A percentile compares a stretch with the other conserved stretches of the same genome.
Conservation (phyloP, 2,888 invertebrate genomes). For the Drosophila nigricruria region DNA sequence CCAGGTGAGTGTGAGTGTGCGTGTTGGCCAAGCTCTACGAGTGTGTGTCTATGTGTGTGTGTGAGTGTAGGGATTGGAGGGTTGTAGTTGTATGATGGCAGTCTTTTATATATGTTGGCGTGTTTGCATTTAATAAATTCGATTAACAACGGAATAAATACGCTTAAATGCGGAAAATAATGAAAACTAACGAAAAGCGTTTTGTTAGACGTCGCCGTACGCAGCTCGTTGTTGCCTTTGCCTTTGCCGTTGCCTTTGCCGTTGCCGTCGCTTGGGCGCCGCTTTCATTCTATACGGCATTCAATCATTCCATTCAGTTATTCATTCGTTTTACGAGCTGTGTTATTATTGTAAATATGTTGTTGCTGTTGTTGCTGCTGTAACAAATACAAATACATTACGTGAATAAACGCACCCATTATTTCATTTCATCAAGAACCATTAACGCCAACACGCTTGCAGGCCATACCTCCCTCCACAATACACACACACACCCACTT, state of each 20-base stretch:
- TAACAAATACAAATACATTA: conserved; percentile 82
- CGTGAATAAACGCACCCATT: conserved; percentile 83
- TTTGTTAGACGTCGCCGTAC: conserved; percentile 70
- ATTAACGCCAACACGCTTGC: conserved; percentile 82
- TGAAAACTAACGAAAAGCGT: conserved; percentile 82
- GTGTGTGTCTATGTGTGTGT: conserved; percentile 18
- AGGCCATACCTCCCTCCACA: conserved; percentile 27
- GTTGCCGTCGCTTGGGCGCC: conserved; percentile 60
- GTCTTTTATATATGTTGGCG: conserved; percentile 68
- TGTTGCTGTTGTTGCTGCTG: conserved; percentile 63
- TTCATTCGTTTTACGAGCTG: conserved; percentile 80
- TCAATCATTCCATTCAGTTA: conserved; percentile 80
- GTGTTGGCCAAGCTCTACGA: conserved; percentile 43
- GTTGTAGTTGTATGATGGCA: conserved; percentile 15
- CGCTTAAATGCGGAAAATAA: conserved; percentile 83
- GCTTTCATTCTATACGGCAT: conserved; percentile 77
- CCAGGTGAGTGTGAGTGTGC: conserved; percentile 54
- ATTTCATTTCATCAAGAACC: conserved; percentile 83
- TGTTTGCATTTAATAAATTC: conserved; percentile 84
- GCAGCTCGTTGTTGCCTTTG: conserved; percentile 19
- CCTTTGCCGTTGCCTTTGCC: conserved; percentile 13
- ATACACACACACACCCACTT: conserved; percentile 47
- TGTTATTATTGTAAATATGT: conserved; percentile 81
- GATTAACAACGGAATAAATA: conserved; percentile 83
- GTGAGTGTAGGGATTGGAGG: conserved; percentile 24